These are phyloP conservation scores for Tylochromis polylepis DNA, from an alignment of 2,113 vertebrate genomes.

Conservation along the genomic window DNA sequence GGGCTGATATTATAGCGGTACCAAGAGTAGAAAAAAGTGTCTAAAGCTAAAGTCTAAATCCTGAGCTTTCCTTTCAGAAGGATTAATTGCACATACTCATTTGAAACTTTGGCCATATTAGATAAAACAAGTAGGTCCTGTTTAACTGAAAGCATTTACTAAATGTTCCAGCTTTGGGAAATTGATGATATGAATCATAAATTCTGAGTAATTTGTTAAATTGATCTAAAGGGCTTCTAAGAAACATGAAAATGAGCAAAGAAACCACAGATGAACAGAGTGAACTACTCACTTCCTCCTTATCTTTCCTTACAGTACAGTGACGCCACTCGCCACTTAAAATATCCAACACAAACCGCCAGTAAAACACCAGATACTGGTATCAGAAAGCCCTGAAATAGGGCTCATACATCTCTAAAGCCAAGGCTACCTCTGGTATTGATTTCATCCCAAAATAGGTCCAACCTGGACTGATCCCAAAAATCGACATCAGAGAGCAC, in stretches of 20 bases:
- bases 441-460: slow-evolving; percentile 54
- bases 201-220: neutral
- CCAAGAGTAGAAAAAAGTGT: neutral
- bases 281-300: neutral
- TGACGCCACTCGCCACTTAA: neutral
- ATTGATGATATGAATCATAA: neutral
- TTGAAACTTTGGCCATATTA: neutral
- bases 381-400: slow-evolving; percentile 22
- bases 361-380: slow-evolving; percentile 35
- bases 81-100: neutral
- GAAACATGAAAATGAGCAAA: neutral
- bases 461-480: slow-evolving; percentile 14
- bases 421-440: slow-evolving; percentile 24
- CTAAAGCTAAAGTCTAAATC: neutral
- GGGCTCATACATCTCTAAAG: slow-evolving; percentile 11
- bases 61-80: neutral
- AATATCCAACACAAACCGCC: neutral
- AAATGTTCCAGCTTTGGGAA: neutral
- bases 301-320: neutral
- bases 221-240: neutral
- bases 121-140: neutral
- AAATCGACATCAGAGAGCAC: slow-evolving; percentile 8
- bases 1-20: neutral
- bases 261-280: neutral
- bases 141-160: neutral